Percentiles rank a stretch among this genome's conserved stretches.
Evolutionary conservation across 2,113 vertebrate genomes (phyloP).

Genomic region (Rhabdornis inornatus): DNA sequence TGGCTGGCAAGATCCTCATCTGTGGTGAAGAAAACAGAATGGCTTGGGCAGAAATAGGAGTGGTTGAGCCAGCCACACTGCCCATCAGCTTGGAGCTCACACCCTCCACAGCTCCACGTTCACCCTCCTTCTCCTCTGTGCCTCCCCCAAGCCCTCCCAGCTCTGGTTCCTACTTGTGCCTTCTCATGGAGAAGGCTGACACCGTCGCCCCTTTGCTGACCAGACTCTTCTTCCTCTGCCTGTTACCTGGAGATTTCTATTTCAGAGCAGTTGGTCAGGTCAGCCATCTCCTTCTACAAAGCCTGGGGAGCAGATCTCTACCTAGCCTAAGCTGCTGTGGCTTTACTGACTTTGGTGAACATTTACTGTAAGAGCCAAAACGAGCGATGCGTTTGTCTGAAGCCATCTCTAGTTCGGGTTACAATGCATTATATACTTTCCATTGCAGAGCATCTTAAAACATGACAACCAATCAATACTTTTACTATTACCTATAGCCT

Average conservation of each 20-base stretch:
- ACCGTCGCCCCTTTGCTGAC: neutral
- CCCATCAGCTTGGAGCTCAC: neutral
- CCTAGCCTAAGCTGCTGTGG: neutral
- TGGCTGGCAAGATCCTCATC: neutral
- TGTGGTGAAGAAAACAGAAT: neutral
- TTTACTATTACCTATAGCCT: too few relatives aligned
- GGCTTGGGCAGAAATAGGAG: neutral
- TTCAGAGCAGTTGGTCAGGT: neutral
- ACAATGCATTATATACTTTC: too few relatives aligned
- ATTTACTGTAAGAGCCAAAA: neutral
- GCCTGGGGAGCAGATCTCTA: neutral
- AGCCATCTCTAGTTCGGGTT: too few relatives aligned
- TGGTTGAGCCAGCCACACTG: fast-evolving
- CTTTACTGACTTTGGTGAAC: neutral
- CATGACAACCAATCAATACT: too few relatives aligned
- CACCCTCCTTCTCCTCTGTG: neutral
- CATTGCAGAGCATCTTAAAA: too few relatives aligned
- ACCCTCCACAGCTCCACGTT: fast-evolving
- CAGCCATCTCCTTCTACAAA: neutral
- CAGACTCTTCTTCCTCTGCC: neutral
- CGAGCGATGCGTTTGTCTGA: too few relatives aligned
- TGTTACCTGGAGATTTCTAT: neutral
- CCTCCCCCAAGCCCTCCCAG: neutral
- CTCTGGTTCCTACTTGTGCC: neutral
- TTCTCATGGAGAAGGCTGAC: neutral